Evolutionary conservation across 2,888 invertebrate genomes (phyloP).

Genomic region (Eristalis pertinax): DNA sequence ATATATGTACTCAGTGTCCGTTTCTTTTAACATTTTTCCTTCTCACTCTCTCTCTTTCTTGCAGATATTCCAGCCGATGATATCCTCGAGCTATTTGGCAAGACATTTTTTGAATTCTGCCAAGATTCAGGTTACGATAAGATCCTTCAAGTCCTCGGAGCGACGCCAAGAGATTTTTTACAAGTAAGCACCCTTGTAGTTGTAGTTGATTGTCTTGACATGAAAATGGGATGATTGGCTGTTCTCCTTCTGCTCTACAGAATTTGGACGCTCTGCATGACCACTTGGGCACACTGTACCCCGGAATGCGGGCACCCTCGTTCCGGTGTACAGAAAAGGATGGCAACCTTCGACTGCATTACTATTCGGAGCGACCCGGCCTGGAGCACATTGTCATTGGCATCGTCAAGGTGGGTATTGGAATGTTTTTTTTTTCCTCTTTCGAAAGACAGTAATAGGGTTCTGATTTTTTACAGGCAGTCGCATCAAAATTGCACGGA

Average conservation of each 20-base stretch:
- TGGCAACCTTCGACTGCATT: slow-evolving; percentile 94
- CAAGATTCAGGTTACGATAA: slow-evolving; percentile 98
- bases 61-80: slow-evolving; percentile 94
- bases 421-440: not conserved
- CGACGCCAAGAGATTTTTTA: slow-evolving; percentile 96
- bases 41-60: slow-evolving; percentile 1
- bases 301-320: slow-evolving; percentile 97
- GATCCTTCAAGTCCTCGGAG: slow-evolving; percentile 95
- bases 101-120: slow-evolving; percentile 97
- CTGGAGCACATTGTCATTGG: slow-evolving; percentile 98
- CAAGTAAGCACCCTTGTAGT: slow-evolving; percentile 84
- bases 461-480: slow-evolving; percentile 85
- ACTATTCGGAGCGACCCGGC: slow-evolving; percentile 97
- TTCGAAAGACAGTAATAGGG: no score
- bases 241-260: slow-evolving; percentile 81
- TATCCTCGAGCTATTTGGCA: slow-evolving; percentile 94
- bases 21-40: not conserved
- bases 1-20: slow-evolving; percentile 4
- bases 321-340: slow-evolving; percentile 97
- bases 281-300: slow-evolving; percentile 95
- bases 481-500: slow-evolving; percentile 95
- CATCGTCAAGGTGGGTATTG: slow-evolving; percentile 91
- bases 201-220: slow-evolving; percentile 3
- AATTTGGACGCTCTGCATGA: slow-evolving; percentile 98
- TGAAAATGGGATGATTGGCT: slow-evolving; percentile 10